phyloP scores from a whole-genome alignment of 2,797 vertebrate species.

The Tadarida brasiliensis region DNA sequence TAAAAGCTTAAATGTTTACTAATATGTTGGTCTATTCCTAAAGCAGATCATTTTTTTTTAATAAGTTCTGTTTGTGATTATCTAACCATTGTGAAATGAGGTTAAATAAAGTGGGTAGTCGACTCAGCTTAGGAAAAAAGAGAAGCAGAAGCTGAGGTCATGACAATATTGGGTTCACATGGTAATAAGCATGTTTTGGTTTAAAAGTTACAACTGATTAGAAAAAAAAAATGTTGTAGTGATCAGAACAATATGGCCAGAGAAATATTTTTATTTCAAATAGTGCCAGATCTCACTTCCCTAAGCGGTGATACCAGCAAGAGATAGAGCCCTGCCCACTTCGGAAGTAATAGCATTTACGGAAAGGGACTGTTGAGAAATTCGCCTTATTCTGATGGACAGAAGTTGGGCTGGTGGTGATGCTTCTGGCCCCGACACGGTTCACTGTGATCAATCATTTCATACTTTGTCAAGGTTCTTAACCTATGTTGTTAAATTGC shows the following conservation, averaged over 20 bases:
- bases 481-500: neutral
- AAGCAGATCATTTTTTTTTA: neutral
- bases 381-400: neutral
- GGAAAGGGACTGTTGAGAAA: neutral
- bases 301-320: neutral
- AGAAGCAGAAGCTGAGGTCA: neutral
- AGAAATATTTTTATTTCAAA: conserved; percentile 23
- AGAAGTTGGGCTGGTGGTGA: neutral
- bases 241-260: neutral
- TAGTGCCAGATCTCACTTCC: neutral
- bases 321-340: neutral
- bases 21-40: neutral
- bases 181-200: conserved; percentile 7
- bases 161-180: neutral
- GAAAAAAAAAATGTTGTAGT: neutral
- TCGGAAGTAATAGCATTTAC: neutral
- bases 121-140: neutral
- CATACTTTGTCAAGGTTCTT: neutral
- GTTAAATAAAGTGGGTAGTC: conserved; percentile 31
- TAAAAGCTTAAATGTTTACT: neutral
- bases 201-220: neutral
- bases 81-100: conserved; percentile 48
- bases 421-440: neutral
- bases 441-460: neutral
- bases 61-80: conserved; percentile 22